Base-by-base conservation (phyloP, 2,888 invertebrate genomes). In the Acrobasis suavella region DNA sequence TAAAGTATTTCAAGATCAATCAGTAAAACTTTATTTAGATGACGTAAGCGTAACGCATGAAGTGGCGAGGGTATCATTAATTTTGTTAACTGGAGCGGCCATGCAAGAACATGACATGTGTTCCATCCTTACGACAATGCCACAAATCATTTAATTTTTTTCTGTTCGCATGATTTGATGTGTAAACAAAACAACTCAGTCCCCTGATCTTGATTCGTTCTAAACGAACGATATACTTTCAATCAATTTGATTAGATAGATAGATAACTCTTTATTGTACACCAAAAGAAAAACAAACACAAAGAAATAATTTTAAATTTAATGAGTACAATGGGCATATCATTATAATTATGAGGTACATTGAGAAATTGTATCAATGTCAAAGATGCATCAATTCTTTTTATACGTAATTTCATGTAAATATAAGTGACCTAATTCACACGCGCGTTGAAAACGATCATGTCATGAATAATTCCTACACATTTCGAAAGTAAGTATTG, bases 71-170 rank as follows among this genome's bases (percentile, higher is more conserved):
- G 70, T 64, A 72, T 74, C 76, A 73, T 77, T 78, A 79, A 78
- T 76, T 72, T 76, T 58, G 65, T 66, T 70, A 78, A 80, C 73
- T 78, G 74, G 76, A 72, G 74, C 78, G 74, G 68, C 71, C 71
- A n/a, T n/a, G n/a, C n/a, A 76, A 77, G 64, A 66, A 67, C 65
- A 51, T 56, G 51, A 67, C 65, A 51, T 51, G 50, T 56, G 42
- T 42, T 9, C 39, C 22, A 55, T 39, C 22, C 2, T 32, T 32
- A 32, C 32, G 55, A n/a, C 55, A 55, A 55, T 55, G 60, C 54
- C 22, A 63, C 32, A 60, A 17, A 64, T 66, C 62, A 68, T 59
- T 62, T 56, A 64, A 62, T 55, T 55, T 62, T 58, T 58, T 39
- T 55, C 37, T 46, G 10, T 46, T 46, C 14, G 46, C 14, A n/a